A percentile compares a stretch with the other conserved stretches of the same genome.
Conservation (phyloP, 2,888 invertebrate species). For the Yponomeuta cagnagella region DNA sequence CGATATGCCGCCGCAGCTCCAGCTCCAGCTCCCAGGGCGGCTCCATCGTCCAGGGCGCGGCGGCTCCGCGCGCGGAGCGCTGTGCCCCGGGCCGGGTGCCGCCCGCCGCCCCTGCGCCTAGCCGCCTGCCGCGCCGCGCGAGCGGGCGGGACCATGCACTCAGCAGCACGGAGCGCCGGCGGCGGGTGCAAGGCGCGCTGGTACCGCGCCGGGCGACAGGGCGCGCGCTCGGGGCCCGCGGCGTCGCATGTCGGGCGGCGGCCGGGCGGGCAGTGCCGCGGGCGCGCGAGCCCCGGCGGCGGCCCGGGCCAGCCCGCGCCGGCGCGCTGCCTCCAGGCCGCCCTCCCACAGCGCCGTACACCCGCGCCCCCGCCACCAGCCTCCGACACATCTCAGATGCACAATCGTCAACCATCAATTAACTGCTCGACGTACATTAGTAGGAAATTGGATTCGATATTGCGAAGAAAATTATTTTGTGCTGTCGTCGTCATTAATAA, state of each 20-base stretch:
- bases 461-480: slow-evolving; percentile 29
- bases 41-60: slow-evolving; percentile 61
- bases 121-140: slow-evolving; percentile 11
- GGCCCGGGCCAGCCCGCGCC: slow-evolving; percentile 39
- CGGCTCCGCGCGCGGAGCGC: slow-evolving; percentile 29
- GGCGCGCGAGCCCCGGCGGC: slow-evolving; percentile 35
- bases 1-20: slow-evolving; percentile 91
- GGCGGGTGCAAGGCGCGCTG: slow-evolving; percentile 78
- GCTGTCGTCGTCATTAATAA: slow-evolving; percentile 22
- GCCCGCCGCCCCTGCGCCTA: slow-evolving; percentile 23
- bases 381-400: slow-evolving; percentile 61
- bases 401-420: slow-evolving; percentile 64
- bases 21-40: slow-evolving; percentile 82
- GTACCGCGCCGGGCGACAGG: slow-evolving; percentile 78
- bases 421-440: slow-evolving; percentile 39
- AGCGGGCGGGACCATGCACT: slow-evolving; percentile 23
- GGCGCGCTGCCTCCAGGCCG: slow-evolving; percentile 35
- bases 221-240: slow-evolving; percentile 55
- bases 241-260: slow-evolving; percentile 64
- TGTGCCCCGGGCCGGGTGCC: slow-evolving; percentile 34
- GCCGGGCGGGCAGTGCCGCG: slow-evolving; percentile 48
- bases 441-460: slow-evolving; percentile 37
- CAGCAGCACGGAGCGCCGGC: slow-evolving; percentile 37
- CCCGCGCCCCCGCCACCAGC: slow-evolving; percentile 32
- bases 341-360: slow-evolving; percentile 29